These are phyloP conservation scores for Podiceps cristatus DNA, from an alignment of 2,113 vertebrate species.

Conservation along the genomic window DNA sequence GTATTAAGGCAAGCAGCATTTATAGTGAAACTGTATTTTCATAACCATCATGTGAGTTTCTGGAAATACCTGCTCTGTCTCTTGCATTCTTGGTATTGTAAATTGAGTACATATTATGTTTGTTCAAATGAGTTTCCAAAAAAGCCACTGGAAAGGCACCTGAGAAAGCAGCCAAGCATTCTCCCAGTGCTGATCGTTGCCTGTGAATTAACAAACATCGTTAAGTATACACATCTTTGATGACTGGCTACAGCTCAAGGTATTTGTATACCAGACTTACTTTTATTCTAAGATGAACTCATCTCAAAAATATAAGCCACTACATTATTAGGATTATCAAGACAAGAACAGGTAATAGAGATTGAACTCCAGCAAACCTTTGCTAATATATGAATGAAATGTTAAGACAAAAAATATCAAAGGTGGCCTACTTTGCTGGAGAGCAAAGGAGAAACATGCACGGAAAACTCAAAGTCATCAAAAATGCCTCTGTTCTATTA, in stretches of 20 bases:
- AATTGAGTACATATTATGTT: slow-evolving; percentile 90
- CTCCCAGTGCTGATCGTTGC: slow-evolving; percentile 91
- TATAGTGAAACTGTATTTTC: background rate
- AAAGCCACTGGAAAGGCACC: slow-evolving; percentile 95
- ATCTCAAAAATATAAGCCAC: background rate
- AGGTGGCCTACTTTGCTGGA: background rate
- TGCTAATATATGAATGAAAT: background rate
- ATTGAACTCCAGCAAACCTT: background rate
- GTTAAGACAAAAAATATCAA: background rate
- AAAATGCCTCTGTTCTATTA: background rate
- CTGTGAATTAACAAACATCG: slow-evolving; percentile 66
- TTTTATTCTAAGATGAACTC: background rate
- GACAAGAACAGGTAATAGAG: background rate
- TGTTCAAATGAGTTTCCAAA: slow-evolving; percentile 91
- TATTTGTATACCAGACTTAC: background rate
- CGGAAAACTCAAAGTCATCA: background rate
- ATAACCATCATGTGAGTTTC: background rate
- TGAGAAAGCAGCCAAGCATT: slow-evolving; percentile 93
- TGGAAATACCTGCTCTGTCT: slow-evolving; percentile 85
- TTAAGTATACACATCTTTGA: background rate
- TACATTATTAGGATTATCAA: background rate
- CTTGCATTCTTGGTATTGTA: slow-evolving; percentile 88
- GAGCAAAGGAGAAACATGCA: background rate
- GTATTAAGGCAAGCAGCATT: background rate
- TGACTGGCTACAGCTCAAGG: background rate